Conservation (phyloP, 2,888 invertebrate genomes). For the Anoncus sp. region DNA sequence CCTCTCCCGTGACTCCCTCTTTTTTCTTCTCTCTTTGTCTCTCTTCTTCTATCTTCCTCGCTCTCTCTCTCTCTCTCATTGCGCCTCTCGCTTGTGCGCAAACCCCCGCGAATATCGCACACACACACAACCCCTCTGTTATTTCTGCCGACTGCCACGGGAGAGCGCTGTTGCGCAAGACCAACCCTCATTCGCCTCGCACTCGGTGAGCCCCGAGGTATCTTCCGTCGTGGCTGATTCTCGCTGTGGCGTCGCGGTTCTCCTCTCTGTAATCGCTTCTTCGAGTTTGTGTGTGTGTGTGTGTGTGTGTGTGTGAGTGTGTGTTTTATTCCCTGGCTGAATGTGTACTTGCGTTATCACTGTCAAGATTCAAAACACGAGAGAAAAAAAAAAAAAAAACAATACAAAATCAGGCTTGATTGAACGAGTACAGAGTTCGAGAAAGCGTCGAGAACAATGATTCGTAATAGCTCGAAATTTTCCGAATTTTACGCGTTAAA, state of each 20-base stretch:
- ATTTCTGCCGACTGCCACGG: conserved; percentile 75
- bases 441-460: no score
- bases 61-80: not conserved
- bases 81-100: conserved; percentile 58
- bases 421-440: no score
- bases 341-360: no score
- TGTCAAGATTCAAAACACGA: no score
- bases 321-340: no score
- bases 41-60: conserved; percentile 3
- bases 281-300: no score
- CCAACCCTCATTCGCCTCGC: conserved; percentile 77
- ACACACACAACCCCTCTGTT: conserved; percentile 61
- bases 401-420: no score
- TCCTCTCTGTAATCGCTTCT: conserved; percentile 20
- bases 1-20: no score
- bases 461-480: no score
- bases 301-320: not conserved
- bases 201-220: conserved; percentile 72
- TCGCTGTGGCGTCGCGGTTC: conserved; percentile 13
- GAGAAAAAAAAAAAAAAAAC: not conserved
- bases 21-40: no score
- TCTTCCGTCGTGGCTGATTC: conserved; percentile 58
- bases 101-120: conserved; percentile 43
- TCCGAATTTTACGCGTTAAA: no score
- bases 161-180: conserved; percentile 79